These are phyloP conservation scores for Riptortus pedestris DNA, from an alignment of 1,140 invertebrate species.

Conservation along the genomic window DNA sequence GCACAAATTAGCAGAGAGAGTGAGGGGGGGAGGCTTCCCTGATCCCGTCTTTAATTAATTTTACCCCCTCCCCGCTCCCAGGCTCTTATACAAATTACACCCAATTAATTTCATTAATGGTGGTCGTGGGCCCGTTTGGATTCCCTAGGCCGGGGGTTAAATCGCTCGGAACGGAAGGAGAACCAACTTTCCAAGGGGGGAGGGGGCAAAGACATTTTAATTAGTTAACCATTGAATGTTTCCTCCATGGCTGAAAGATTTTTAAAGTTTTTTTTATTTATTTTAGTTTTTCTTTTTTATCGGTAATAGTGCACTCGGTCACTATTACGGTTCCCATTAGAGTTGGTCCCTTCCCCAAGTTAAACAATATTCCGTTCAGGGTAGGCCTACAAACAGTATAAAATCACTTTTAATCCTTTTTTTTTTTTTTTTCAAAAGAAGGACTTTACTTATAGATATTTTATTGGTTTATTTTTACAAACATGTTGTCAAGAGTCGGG, in stretches of 20 bases:
- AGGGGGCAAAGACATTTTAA: neutral
- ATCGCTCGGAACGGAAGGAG: neutral
- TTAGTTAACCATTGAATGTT: slow-evolving; percentile 7
- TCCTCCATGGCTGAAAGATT: slow-evolving; percentile 4
- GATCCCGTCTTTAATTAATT: slow-evolving; percentile 17
- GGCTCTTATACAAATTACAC: slow-evolving; percentile 13
- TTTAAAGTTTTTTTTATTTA: neutral
- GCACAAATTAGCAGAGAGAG: neutral
- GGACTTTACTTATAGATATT: too few species aligned
- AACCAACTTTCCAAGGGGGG: too few species aligned
- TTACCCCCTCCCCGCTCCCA: neutral
- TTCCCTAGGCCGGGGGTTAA: neutral
- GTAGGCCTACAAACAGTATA: neutral
- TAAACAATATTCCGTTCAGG: neutral
- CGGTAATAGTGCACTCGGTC: neutral
- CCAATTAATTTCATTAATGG: slow-evolving; percentile 19
- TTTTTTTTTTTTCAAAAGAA: too few species aligned
- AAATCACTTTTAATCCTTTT: too few species aligned
- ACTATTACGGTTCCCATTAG: too few species aligned
- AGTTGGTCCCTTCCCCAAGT: too few species aligned
- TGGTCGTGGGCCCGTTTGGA: slow-evolving; percentile 6
- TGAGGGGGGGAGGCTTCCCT: neutral
- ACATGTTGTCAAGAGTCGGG: too few species aligned
- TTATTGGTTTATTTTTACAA: too few species aligned
- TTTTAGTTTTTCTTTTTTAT: neutral